Conservation (phyloP, 2,888 invertebrate species). For the Atrina japonica region DNA sequence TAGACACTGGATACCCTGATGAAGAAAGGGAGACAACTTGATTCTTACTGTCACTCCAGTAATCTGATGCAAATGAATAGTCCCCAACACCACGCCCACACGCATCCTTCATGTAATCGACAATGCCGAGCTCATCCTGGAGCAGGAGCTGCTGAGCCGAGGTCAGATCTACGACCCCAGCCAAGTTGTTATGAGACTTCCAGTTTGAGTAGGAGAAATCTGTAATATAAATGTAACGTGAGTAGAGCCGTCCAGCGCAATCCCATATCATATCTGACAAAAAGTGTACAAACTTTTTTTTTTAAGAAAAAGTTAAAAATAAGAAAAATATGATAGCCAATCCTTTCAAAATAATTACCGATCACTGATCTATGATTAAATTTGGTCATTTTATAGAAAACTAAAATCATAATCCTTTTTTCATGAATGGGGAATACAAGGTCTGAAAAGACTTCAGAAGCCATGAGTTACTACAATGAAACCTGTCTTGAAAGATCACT, state of each 20-base stretch:
- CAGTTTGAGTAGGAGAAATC: constrained; percentile 33
- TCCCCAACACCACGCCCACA: constrained; percentile 35
- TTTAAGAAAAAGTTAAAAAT: too few species aligned
- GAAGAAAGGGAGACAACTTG: not conserved
- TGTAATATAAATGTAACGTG: constrained; percentile 11
- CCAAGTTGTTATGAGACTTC: constrained; percentile 15
- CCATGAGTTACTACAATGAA: too few species aligned
- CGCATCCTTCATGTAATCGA: constrained; percentile 39
- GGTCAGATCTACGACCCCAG: not conserved
- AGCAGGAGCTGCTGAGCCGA: constrained; percentile 31
- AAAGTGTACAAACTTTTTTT: too few species aligned
- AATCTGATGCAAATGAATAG: constrained; percentile 29
- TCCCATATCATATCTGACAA: too few species aligned
- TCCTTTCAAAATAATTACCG: too few species aligned
- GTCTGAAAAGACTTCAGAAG: too few species aligned
- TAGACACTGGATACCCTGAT: not conserved
- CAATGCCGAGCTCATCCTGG: constrained; percentile 47
- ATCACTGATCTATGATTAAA: too few species aligned
- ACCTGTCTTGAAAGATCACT: too few species aligned
- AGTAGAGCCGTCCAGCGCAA: not conserved
- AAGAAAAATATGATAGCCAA: not conserved
- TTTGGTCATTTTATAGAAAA: too few species aligned
- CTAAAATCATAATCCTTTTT: too few species aligned
- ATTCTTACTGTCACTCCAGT: constrained; percentile 38
- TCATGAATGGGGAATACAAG: too few species aligned